Conservation (phyloP, 1,140 invertebrate genomes). For the Drosophila subpulchrella region DNA sequence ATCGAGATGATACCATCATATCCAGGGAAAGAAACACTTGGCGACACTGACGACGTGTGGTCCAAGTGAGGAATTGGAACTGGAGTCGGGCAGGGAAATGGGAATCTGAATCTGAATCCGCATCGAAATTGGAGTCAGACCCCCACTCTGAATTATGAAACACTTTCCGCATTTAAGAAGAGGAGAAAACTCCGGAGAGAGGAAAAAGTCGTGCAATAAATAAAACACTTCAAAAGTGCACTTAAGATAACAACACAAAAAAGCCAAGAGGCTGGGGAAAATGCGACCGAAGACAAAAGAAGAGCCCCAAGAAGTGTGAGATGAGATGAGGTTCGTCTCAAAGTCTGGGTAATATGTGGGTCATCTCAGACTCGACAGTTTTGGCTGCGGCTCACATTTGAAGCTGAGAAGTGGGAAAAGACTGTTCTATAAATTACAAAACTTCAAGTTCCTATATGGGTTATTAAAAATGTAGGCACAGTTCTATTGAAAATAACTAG, state of each 20-base stretch:
- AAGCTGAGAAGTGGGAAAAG: neutral
- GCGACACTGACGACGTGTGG: slow-evolving; percentile 74
- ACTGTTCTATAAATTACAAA: neutral
- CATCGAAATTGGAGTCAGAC: slow-evolving; percentile 36
- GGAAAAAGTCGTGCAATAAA: slow-evolving; percentile 77
- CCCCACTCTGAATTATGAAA: slow-evolving; percentile 66
- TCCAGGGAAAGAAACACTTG: slow-evolving; percentile 58
- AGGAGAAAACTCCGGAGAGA: slow-evolving; percentile 16
- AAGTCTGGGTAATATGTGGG: slow-evolving; percentile 60
- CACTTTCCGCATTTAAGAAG: slow-evolving; percentile 63
- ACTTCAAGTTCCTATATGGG: neutral
- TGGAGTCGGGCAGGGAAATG: slow-evolving; percentile 21
- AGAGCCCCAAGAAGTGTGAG: slow-evolving; percentile 37
- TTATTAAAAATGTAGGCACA: neutral
- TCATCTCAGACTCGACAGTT: slow-evolving; percentile 35
- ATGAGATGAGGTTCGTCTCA: slow-evolving; percentile 16
- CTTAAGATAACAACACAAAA: slow-evolving; percentile 69
- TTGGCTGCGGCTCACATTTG: slow-evolving; percentile 2
- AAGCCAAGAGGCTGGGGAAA: slow-evolving; percentile 31
- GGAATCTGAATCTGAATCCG: slow-evolving; percentile 33
- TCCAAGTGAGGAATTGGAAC: slow-evolving; percentile 41
- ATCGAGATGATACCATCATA: slow-evolving; percentile 71
- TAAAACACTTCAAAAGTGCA: slow-evolving; percentile 79
- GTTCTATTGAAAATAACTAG: neutral
- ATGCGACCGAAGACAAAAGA: slow-evolving; percentile 36